A percentile compares a stretch with the other conserved stretches of the same genome.
Conservation (phyloP, 2,113 vertebrate genomes). For the Leucoraja erinaceus region DNA sequence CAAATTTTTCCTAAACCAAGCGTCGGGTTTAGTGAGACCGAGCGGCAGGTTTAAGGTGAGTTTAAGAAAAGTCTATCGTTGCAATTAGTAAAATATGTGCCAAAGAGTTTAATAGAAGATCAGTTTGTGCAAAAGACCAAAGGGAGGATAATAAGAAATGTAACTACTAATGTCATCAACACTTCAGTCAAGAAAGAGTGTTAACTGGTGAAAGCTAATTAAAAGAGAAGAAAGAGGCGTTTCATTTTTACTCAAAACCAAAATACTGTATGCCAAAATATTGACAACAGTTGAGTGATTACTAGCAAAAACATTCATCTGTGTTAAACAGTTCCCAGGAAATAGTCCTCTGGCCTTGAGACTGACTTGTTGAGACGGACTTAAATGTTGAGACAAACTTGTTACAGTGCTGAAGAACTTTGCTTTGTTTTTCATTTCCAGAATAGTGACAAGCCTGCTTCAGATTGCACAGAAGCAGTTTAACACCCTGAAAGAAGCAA, state of each 20-base stretch:
- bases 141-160: not conserved
- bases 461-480: constrained; percentile 18
- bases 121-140: not conserved
- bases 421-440: not conserved
- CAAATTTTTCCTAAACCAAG: too few species aligned
- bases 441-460: constrained; percentile 11
- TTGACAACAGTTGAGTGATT: not conserved
- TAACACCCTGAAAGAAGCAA: not conserved
- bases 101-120: not conserved
- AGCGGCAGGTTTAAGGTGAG: too few species aligned
- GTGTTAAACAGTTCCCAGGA: not conserved
- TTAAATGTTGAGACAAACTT: not conserved
- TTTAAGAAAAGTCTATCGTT: too few species aligned
- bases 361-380: too few species aligned
- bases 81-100: too few species aligned
- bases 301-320: not conserved
- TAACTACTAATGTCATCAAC: not conserved
- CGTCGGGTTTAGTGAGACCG: too few species aligned
- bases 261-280: not conserved
- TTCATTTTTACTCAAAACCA: too few species aligned
- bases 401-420: not conserved
- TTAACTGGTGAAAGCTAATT: not conserved
- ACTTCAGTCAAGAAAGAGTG: not conserved
- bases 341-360: not conserved
- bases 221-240: not conserved